These are phyloP conservation scores for Ornithorhynchus anatinus DNA, from an alignment of 2,113 vertebrate genomes.

Conservation along the genomic window DNA sequence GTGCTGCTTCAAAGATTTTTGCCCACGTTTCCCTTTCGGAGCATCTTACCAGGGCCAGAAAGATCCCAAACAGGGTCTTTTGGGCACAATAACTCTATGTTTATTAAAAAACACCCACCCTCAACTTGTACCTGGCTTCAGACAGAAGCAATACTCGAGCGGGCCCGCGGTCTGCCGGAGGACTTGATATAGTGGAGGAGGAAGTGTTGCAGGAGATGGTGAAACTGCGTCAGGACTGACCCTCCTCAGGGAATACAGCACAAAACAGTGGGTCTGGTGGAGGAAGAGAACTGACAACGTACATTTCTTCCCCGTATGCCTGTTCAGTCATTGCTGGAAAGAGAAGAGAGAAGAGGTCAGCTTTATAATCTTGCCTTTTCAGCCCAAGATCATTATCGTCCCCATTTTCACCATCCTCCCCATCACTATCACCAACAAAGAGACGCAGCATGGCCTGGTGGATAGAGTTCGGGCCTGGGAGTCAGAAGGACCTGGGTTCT, in stretches of 20 bases:
- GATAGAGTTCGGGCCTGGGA: too few relatives aligned
- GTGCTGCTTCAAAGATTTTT: too few relatives aligned
- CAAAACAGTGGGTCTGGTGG: constrained; percentile 59
- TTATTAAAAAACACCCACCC: too few relatives aligned
- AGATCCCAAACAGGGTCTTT: too few relatives aligned
- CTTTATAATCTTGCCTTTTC: not conserved
- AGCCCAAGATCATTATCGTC: not conserved
- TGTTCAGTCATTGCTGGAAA: constrained; percentile 39
- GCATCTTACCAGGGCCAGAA: too few relatives aligned
- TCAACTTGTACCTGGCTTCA: constrained; percentile 55
- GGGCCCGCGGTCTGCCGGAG: rapidly evolving
- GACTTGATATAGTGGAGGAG: constrained; percentile 43
- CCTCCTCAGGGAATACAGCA: constrained; percentile 70
- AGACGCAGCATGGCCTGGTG: too few relatives aligned
- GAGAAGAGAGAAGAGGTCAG: not conserved
- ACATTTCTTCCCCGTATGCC: constrained; percentile 53
- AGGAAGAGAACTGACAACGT: constrained; percentile 49
- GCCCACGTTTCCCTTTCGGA: too few relatives aligned
- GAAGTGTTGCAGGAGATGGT: constrained; percentile 70
- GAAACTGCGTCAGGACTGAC: constrained; percentile 81
- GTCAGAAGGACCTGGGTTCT: too few relatives aligned
- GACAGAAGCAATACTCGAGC: constrained; percentile 84
- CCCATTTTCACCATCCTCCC: not conserved
- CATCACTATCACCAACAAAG: not conserved
- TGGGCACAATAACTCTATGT: too few relatives aligned